These are phyloP conservation scores for Nyctalus aviator DNA, from an alignment of 2,797 vertebrate genomes.

Conservation along the genomic window DNA sequence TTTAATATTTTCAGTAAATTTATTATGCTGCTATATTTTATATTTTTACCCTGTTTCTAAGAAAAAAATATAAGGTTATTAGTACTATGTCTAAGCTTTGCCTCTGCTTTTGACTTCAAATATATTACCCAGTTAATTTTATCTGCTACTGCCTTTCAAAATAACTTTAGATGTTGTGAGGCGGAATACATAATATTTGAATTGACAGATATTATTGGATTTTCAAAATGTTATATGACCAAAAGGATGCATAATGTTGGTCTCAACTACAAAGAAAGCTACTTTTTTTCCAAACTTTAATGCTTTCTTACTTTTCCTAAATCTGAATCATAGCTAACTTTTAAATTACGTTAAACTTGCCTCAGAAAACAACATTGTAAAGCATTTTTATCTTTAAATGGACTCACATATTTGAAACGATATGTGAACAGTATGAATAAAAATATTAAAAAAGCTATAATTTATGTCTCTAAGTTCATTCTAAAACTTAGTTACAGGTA, in stretches of 20 bases:
- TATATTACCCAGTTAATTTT: conserved; percentile 11
- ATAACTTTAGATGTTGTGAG: not conserved
- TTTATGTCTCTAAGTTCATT: conserved; percentile 31
- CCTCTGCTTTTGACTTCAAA: not conserved
- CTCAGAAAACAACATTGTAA: conserved; percentile 16
- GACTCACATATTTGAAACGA: conserved; percentile 13
- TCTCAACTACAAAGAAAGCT: conserved; percentile 43
- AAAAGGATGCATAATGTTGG: not conserved
- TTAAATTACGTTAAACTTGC: conserved; percentile 45
- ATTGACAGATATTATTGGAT: not conserved
- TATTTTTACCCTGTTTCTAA: conserved; percentile 22
- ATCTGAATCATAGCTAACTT: conserved; percentile 8
- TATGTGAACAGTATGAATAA: conserved; percentile 27
- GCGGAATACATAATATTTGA: conserved; percentile 20
- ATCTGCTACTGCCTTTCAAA: conserved; percentile 8
- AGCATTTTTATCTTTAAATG: conserved; percentile 55
- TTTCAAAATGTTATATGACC: conserved; percentile 17
- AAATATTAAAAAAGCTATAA: conserved; percentile 38
- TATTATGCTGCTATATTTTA: not conserved
- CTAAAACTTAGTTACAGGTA: not conserved
- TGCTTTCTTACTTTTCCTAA: not conserved
- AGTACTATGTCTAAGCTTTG: not conserved
- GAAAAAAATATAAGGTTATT: conserved; percentile 5
- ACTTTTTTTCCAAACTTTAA: not conserved
- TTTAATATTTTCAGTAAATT: not conserved